Percentiles rank a stretch among this genome's conserved stretches.
Conservation (phyloP, 2,113 vertebrate genomes). For the Acinonyx jubatus region DNA sequence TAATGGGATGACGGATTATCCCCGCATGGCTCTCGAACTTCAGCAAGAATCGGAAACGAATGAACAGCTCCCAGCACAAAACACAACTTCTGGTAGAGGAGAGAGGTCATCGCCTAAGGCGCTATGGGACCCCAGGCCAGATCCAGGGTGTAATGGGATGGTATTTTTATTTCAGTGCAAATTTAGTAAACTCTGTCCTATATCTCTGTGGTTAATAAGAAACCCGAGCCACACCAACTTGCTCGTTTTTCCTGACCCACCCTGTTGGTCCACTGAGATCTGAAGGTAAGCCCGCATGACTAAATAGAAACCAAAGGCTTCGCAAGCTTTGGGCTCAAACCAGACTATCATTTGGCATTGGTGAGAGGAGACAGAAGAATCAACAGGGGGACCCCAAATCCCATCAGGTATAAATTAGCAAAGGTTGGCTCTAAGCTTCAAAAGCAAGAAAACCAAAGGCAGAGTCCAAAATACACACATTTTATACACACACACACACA, state of each 20-base stretch:
- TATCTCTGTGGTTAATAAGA: background rate
- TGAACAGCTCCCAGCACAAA: background rate
- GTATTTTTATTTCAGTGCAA: background rate
- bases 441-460: background rate
- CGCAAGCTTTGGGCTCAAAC: background rate
- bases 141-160: fast-evolving
- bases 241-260: background rate
- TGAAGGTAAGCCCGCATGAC: background rate
- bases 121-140: fast-evolving
- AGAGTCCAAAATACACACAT: background rate
- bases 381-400: background rate
- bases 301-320: background rate
- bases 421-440: background rate
- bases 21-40: background rate
- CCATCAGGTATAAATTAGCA: background rate
- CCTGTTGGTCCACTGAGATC: background rate
- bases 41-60: background rate
- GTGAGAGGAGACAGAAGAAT: background rate
- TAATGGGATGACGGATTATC: background rate
- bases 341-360: background rate
- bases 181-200: background rate
- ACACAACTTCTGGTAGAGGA: background rate
- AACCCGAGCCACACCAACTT: no score
- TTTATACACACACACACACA: no score
- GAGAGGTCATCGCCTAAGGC: fast-evolving